Base-by-base conservation (phyloP, 2,888 invertebrate species). In the Reticulitermes lucifugus region DNA sequence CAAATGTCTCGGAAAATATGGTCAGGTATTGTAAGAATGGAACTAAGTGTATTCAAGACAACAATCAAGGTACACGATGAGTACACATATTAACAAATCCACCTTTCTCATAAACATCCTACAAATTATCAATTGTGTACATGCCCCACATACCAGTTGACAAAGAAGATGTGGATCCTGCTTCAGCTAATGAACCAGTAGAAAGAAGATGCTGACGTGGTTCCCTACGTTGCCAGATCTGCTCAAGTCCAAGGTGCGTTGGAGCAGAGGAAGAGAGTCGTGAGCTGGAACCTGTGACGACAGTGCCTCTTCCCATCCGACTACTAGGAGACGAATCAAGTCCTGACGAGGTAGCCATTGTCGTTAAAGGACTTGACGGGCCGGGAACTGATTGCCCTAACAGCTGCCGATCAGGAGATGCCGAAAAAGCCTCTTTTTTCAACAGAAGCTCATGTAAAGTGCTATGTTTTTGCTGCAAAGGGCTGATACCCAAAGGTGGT, bases 211-310 rank as follows among this genome's bases (percentile, higher is more conserved):
- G 97, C 90, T 96, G 96, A 83, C 97, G 93, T 7, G 97, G 97
- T 90, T 98, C 97, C 86, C 97, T 92, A 65, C 96, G 93, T 89
- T 95, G 95, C 97, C 97, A 97, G 87, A 97, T 95, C 91, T 95
- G 91, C 88, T 97, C 97, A 88, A 96, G 91, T 55, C 96, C 96
- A 87, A 96, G 93, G 90, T 97, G 96, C 84, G 97, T 96, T 6
- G 97, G 97, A 51, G 97, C 97, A 82, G 97, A 97, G 80, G 97
- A 96, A 5, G 97, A 97, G 5, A 97, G 92, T 86, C 96, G 94
- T 55, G 95, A 93, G 86, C 93, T 91, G 86, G 92, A 87, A 60
- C 88, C 87, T 25, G 88, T 85, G 55, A 88, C 85, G 25, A 79
- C 82, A 75, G 41, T 83, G 75, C 71, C 83, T 55, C 85, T 73